Base-by-base conservation (phyloP, 1,140 invertebrate genomes). In the Bombus ignitus region DNA sequence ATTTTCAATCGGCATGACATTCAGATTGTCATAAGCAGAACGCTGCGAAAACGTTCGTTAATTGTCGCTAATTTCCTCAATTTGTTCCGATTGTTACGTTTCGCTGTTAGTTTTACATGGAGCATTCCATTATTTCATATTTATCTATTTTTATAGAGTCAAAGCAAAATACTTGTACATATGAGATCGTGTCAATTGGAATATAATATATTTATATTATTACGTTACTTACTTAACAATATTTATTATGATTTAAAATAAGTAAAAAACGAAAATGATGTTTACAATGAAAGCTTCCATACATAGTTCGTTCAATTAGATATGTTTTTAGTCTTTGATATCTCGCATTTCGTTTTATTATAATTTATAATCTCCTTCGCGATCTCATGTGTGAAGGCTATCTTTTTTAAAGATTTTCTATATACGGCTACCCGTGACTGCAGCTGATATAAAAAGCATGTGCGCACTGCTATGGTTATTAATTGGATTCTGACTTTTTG, bases 1-100 rank as follows among this genome's bases (percentile, higher is more conserved):
- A 85, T 79, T 59, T 72, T 75, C 59, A 83, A 76, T 70, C 44
- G n/a, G 1, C 12, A 15, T 35, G 68, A 42, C 8, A 62, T n/a
- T 39, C 37, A 32, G 53, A 71, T 59, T 79, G 37, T 80, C 53
- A 72, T 80, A 80, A 80, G 72, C 32, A 32, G 3, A 32, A 71
- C 32, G 28, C 13, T n/a, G 9, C 8, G 75, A 70, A 57, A 78
- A 79, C 62, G 22, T 57, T 72, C 10, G 13, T 15, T 59, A 57
- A 85, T 59, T 85, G 12, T 4, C 47, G 37, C 22, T 59, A 70
- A 85, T 59, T 84, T 28, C 9, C 65, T 77, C 25, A 37, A 79
- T 84, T 79, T n/a, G 32, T 47, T 47, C 25, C 39, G 25, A 22
- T 68, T 79, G 32, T 39, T 13, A 35, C 42, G 18, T 53, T 13